A percentile compares a stretch with the other conserved stretches of the same genome.
Conservation (phyloP, 2,888 invertebrate genomes). For the Peribatodes rhomboidaria region DNA sequence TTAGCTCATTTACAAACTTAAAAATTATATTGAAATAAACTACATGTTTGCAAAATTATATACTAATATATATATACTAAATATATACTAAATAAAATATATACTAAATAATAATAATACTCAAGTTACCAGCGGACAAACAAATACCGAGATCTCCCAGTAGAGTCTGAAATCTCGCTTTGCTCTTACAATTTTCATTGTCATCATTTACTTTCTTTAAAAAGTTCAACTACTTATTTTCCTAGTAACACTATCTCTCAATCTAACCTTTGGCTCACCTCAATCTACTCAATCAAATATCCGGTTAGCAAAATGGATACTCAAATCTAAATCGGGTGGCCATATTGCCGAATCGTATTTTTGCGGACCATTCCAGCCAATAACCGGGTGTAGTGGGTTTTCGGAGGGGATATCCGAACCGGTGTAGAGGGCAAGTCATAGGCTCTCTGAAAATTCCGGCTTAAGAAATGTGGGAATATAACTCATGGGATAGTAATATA, state of each 20-base stretch:
- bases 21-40: too few species aligned
- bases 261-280: conserved; percentile 45
- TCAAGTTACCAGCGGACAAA: too few species aligned
- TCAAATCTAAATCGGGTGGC: conserved; percentile 70
- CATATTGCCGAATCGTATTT: conserved; percentile 70
- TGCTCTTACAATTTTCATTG: too few species aligned
- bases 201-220: background rate
- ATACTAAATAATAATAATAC: too few species aligned
- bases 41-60: too few species aligned
- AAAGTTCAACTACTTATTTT: background rate
- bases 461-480: too few species aligned
- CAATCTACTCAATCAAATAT: conserved; percentile 60
- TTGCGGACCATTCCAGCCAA: conserved; percentile 67
- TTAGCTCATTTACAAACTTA: too few species aligned
- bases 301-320: conserved; percentile 65
- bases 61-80: too few species aligned
- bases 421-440: conserved; percentile 31
- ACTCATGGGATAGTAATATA: too few species aligned
- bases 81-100: too few species aligned
- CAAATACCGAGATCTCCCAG: too few species aligned
- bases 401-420: conserved; percentile 59
- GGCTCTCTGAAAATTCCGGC: background rate
- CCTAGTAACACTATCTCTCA: conserved; percentile 16
- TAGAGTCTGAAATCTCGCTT: too few species aligned
- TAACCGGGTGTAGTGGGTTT: conserved; percentile 68